A percentile compares a stretch with the other conserved stretches of the same genome.
Conservation (phyloP, 2,113 vertebrate genomes). For the Ornithorhynchus anatinus region DNA sequence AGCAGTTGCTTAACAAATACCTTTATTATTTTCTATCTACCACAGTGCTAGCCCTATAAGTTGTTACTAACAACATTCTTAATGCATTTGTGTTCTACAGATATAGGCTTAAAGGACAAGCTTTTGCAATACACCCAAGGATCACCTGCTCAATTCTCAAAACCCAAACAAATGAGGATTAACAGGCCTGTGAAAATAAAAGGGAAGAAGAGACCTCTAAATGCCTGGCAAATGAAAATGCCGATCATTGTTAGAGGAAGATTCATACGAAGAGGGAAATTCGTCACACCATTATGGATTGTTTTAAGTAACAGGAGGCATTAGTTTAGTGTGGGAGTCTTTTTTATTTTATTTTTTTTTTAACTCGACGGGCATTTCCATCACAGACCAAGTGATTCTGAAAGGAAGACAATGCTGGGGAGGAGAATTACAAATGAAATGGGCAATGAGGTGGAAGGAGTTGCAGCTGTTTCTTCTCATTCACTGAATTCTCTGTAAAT, state of each 20-base stretch:
- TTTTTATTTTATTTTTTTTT: too few species aligned
- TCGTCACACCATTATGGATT: background rate
- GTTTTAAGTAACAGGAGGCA: background rate
- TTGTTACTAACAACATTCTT: background rate
- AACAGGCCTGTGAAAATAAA: background rate
- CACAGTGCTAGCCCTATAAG: too few species aligned
- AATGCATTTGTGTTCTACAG: background rate
- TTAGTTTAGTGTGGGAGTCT: background rate
- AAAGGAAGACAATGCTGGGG: background rate
- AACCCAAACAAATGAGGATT: too few species aligned
- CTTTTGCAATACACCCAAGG: too few species aligned
- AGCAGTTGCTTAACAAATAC: too few species aligned
- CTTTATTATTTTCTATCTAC: too few species aligned
- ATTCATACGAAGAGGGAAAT: background rate
- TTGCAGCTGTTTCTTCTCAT: constrained; percentile 46
- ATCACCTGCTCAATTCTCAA: too few species aligned
- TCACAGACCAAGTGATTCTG: background rate
- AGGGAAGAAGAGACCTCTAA: background rate
- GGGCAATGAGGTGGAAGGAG: constrained; percentile 49
- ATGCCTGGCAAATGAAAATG: too few species aligned
- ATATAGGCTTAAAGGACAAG: background rate
- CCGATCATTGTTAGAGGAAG: background rate
- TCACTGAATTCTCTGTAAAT: constrained; percentile 52
- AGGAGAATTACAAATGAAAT: constrained; percentile 11
- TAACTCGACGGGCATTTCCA: background rate